phyloP scores from a whole-genome alignment of 2,888 invertebrate species.

The Melikaiella ostensackeni region DNA sequence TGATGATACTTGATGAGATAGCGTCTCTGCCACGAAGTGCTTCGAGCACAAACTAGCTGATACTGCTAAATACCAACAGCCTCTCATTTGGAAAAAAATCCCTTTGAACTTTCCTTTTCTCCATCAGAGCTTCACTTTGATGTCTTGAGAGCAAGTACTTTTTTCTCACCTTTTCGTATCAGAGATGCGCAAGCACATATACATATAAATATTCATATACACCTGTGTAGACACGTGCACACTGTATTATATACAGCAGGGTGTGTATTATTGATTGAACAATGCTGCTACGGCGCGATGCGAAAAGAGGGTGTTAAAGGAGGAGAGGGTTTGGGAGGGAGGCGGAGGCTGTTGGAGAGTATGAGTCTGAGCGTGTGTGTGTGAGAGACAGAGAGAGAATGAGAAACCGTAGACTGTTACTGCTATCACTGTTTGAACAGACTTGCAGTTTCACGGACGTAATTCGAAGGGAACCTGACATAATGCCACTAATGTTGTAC shows the following conservation, averaged over 20 bases:
- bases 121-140: slow-evolving; percentile 23
- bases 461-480: slow-evolving; percentile 68
- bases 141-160: slow-evolving; percentile 11
- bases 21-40: slow-evolving; percentile 42
- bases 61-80: slow-evolving; percentile 67
- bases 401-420: slow-evolving; percentile 63
- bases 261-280: slow-evolving; percentile 73
- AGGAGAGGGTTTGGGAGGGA: slow-evolving; percentile 49
- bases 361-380: slow-evolving; percentile 46
- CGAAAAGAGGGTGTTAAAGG: slow-evolving; percentile 50
- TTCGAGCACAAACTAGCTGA: slow-evolving; percentile 67
- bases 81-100: slow-evolving; percentile 58
- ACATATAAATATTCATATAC: slow-evolving; percentile 6
- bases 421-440: slow-evolving; percentile 77
- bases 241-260: slow-evolving; percentile 44
- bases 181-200: slow-evolving; percentile 14
- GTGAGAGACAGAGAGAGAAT: slow-evolving; percentile 56
- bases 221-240: slow-evolving; percentile 33
- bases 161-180: slow-evolving; percentile 31
- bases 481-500: slow-evolving; percentile 70
- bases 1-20: slow-evolving; percentile 30
- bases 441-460: slow-evolving; percentile 75
- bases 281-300: slow-evolving; percentile 59
- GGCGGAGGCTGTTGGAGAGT: slow-evolving; percentile 49
- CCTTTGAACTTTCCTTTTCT: slow-evolving; percentile 57